These are phyloP conservation scores for Agrochola lota DNA, from an alignment of 2,888 invertebrate genomes.

Conservation along the genomic window DNA sequence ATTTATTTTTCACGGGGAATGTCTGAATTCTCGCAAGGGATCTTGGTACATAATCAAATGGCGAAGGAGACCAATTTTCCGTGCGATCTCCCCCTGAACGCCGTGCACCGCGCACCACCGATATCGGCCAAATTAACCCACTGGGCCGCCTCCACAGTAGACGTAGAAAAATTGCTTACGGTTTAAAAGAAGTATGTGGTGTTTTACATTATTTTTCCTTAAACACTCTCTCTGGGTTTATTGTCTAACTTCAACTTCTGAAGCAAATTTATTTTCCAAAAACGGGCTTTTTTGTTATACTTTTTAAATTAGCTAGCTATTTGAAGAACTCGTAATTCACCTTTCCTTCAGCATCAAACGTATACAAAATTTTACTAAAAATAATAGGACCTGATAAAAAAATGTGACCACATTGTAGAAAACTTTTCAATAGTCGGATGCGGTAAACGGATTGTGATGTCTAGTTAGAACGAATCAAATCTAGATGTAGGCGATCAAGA, in stretches of 20 bases:
- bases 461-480: conserved; percentile 88
- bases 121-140: conserved; percentile 87
- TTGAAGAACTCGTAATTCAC: background rate
- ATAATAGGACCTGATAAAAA: conserved; percentile 9
- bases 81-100: conserved; percentile 82
- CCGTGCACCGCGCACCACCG: conserved; percentile 74
- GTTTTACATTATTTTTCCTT: background rate
- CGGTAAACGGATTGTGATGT: conserved; percentile 86
- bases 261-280: background rate
- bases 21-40: conserved; percentile 77
- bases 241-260: background rate
- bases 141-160: conserved; percentile 75
- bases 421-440: conserved; percentile 83
- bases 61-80: conserved; percentile 87
- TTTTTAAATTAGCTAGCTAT: background rate
- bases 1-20: conserved; percentile 78
- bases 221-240: background rate
- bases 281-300: background rate
- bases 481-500: conserved; percentile 82
- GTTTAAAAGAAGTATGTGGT: conserved; percentile 1
- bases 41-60: conserved; percentile 87
- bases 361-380: background rate
- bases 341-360: background rate
- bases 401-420: conserved; percentile 76
- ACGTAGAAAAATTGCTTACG: conserved; percentile 56